Conservation (phyloP, 2,888 invertebrate species). For the Pyralis farinalis region DNA sequence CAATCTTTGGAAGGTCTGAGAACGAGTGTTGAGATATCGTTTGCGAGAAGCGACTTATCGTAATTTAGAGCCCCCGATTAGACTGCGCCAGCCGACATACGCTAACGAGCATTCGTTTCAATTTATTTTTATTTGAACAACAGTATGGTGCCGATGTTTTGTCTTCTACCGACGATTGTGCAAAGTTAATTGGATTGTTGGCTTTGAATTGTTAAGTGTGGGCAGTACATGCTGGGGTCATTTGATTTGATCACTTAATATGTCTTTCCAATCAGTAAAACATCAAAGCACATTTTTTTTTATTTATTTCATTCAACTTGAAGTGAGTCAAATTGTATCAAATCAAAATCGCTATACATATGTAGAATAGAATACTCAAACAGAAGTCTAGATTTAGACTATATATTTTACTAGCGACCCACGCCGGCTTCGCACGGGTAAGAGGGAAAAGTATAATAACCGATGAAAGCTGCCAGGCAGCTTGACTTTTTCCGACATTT, state of each 20-base stretch:
- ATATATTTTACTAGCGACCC: too few relatives aligned
- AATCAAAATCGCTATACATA: too few relatives aligned
- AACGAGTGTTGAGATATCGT: slow-evolving; percentile 72
- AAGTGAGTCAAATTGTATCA: too few relatives aligned
- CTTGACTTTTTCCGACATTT: too few relatives aligned
- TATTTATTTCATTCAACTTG: too few relatives aligned
- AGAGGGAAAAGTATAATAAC: too few relatives aligned
- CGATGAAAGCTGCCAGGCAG: too few relatives aligned
- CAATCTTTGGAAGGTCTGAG: slow-evolving; percentile 64
- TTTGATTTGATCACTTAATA: slow-evolving; percentile 29
- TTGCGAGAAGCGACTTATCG: slow-evolving; percentile 69
- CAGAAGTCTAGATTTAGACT: too few relatives aligned
- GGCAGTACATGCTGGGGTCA: slow-evolving; percentile 32
- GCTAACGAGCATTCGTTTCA: slow-evolving; percentile 74
- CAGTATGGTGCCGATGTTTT: slow-evolving; percentile 68
- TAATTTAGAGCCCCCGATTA: slow-evolving; percentile 77
- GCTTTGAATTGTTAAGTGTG: slow-evolving; percentile 40
- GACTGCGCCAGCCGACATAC: slow-evolving; percentile 65
- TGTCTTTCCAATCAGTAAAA: slow-evolving; percentile 30
- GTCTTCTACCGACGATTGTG: slow-evolving; percentile 64
- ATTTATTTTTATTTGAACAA: slow-evolving; percentile 68
- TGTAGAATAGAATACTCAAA: too few relatives aligned
- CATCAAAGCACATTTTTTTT: slow-evolving; percentile 1
- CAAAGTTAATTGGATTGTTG: slow-evolving; percentile 69
- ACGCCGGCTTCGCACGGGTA: too few relatives aligned